Conservation (phyloP, 2,113 vertebrate species). For the Dicaeum eximium region DNA sequence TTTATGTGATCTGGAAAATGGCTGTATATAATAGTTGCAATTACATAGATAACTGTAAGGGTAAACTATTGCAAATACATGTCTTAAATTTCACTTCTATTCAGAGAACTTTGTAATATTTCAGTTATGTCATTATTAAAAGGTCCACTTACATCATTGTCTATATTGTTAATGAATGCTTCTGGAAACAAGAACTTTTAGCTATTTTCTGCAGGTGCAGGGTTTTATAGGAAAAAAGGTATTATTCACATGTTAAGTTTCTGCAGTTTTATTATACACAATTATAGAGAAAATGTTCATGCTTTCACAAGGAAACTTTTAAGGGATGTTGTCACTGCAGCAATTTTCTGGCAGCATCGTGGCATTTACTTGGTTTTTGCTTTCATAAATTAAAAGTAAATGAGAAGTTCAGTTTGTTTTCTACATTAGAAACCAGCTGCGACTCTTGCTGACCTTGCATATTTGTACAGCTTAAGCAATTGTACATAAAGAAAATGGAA, state of each 20-base stretch:
- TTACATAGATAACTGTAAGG: conserved; percentile 65
- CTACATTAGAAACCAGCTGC: conserved; percentile 60
- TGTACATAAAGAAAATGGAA: conserved; percentile 59
- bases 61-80: conserved; percentile 72
- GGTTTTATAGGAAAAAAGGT: conserved; percentile 42
- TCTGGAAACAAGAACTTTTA: conserved; percentile 51
- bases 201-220: conserved; percentile 73
- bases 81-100: conserved; percentile 64
- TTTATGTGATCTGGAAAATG: conserved; percentile 69
- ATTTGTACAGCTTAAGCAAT: conserved; percentile 65
- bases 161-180: conserved; percentile 54
- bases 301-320: conserved; percentile 65
- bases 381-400: conserved; percentile 67
- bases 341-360: conserved; percentile 52
- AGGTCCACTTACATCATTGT: conserved; percentile 64
- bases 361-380: conserved; percentile 41
- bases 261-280: conserved; percentile 23
- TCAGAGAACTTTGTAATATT: conserved; percentile 62
- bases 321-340: conserved; percentile 58
- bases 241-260: conserved; percentile 49
- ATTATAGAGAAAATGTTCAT: not conserved
- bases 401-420: conserved; percentile 71
- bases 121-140: conserved; percentile 55
- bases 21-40: conserved; percentile 68
- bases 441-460: conserved; percentile 69